Evolutionary conservation across 2,113 vertebrate species (phyloP).

Genomic region (Dipodomys spectabilis): DNA sequence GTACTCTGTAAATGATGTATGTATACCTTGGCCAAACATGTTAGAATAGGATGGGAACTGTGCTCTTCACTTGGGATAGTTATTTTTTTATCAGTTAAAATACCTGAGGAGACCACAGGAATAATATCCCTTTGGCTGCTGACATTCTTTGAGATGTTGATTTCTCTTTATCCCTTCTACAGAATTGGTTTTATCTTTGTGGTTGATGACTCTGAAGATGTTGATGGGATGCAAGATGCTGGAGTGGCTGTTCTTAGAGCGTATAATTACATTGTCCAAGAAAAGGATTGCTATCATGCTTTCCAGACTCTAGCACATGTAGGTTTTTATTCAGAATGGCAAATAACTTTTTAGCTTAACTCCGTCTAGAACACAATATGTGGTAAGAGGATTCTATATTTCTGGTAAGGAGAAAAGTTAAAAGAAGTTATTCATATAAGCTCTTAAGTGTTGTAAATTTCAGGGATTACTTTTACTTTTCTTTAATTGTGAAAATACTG

Average conservation of each 20-base stretch:
- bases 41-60: neutral
- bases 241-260: slow-evolving; percentile 95
- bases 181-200: slow-evolving; percentile 96
- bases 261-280: slow-evolving; percentile 95
- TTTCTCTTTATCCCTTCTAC: slow-evolving; percentile 37
- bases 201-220: slow-evolving; percentile 92
- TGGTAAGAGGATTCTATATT: neutral
- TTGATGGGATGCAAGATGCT: slow-evolving; percentile 94
- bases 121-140: neutral
- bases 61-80: neutral
- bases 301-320: slow-evolving; percentile 94
- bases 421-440: neutral
- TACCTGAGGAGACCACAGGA: neutral
- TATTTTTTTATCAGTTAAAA: neutral
- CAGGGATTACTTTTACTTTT: neutral
- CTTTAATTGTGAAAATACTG: too few relatives aligned
- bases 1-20: neutral
- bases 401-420: slow-evolving; percentile 1
- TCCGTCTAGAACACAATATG: neutral
- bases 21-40: neutral
- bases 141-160: slow-evolving; percentile 9
- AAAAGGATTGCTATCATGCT: slow-evolving; percentile 93
- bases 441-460: slow-evolving; percentile 5
- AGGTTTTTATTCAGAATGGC: slow-evolving; percentile 80
- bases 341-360: slow-evolving; percentile 21